Base-by-base conservation (phyloP, 1,140 invertebrate genomes). In the Carposina sasakii region DNA sequence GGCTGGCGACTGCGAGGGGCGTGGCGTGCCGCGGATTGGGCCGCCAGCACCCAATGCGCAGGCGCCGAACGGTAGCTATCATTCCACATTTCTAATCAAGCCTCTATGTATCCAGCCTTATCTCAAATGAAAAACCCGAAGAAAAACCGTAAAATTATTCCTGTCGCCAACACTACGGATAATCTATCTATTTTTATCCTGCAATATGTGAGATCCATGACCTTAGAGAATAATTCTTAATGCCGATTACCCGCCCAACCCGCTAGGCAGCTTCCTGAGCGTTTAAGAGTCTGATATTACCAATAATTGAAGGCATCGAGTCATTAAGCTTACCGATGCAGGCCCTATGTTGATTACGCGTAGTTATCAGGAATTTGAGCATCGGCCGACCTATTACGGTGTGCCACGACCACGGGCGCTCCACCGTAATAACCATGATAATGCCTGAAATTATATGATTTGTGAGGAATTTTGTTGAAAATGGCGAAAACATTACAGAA, bases 401-500 rank as follows among this genome's bases (percentile, higher is more conserved):
- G 60, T 70, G 63, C 68, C 69, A 65, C 52, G 64, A 66, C 70
- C 64, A 63, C 68, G 61, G 69, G 61, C 71, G 67, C 71, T 76
- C 71, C 70, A 67, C 71, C 73, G 69, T 81, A 83, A 83, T 81
- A 76, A 81, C 70, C 63, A 78, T 83, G 74, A 81, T 83, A 66
- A 81, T 75, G 65, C 61, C 76, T 67, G 70, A 83, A 76, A 83
- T 83, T 83, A 83, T 83, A 83, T 63, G 72, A 83, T 83, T 83
- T 81, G 79, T 75, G 62, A 48, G 79, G 76, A 83, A 83, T 81
- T 83, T 81, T 79, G 76, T 78, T 83, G 74, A 67, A 81, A 83
- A 83, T 77, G 76, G 79, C 77, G 79, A 83, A 83, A 83, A 81
- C 73, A 83, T 83, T 81, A 79, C 74, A 76, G 74, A 75, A 81